phyloP scores from a whole-genome alignment of 1,140 invertebrate species.

The Paraescarpia echinospica region DNA sequence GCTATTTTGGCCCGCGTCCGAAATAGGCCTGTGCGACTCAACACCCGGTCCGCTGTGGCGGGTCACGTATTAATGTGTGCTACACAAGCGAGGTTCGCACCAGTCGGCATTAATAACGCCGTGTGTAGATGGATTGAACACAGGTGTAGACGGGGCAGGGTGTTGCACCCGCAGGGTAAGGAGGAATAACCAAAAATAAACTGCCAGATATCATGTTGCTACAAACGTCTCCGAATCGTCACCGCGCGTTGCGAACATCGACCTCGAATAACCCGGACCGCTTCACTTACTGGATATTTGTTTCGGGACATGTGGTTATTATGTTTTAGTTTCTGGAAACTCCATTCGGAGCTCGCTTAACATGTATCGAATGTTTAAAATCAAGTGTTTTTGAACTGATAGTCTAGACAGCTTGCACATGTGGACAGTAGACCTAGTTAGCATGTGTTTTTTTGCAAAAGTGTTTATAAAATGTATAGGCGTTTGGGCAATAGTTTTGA shows the following conservation, averaged over 20 bases:
- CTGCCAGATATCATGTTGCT: neutral
- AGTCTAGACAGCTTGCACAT: no score
- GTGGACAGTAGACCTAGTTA: no score
- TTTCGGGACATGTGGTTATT: neutral
- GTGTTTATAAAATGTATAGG: no score
- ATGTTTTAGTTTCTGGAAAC: no score
- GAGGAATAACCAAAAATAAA: neutral
- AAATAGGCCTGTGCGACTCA: no score
- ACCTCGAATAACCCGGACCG: neutral
- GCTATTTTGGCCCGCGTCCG: no score
- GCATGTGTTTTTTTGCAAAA: no score
- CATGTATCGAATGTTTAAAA: no score
- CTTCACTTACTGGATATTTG: neutral
- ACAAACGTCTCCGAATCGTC: neutral
- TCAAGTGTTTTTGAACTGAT: no score
- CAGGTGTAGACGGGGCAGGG: neutral
- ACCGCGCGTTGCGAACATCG: neutral
- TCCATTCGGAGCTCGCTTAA: no score
- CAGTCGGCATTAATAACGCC: neutral
- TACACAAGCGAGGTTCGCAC: neutral
- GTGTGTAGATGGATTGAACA: neutral
- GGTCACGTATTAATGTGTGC: neutral
- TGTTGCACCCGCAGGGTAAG: neutral
- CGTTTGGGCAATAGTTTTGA: no score
- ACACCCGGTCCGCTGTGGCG: neutral